These are phyloP conservation scores for Gracilinanus agilis DNA, from an alignment of 2,113 vertebrate species.

Conservation along the genomic window DNA sequence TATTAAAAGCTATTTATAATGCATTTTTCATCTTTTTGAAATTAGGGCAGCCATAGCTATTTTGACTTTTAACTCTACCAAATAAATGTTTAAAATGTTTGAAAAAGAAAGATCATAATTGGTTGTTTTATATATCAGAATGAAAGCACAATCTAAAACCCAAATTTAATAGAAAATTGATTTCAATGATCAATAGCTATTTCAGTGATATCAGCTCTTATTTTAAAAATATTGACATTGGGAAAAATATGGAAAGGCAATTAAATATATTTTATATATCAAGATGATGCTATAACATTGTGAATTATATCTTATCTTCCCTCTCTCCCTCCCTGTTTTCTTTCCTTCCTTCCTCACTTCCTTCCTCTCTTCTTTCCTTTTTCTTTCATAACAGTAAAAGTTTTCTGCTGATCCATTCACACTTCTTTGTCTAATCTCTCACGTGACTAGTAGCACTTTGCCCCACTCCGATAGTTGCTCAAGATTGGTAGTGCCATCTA, in stretches of 20 bases:
- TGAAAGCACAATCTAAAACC: neutral
- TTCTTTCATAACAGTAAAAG: neutral
- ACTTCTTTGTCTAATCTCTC: neutral
- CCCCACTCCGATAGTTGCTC: neutral
- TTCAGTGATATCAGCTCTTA: neutral
- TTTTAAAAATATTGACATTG: neutral
- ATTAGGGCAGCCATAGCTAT: neutral
- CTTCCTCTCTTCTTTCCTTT: neutral
- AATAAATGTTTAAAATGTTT: conserved; percentile 6
- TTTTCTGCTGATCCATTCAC: neutral
- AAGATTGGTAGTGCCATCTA: neutral
- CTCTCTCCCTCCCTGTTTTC: too few species aligned
- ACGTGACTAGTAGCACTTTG: neutral
- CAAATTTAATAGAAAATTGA: conserved; percentile 27
- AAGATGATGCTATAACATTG: neutral
- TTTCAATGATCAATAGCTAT: neutral
- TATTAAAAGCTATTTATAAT: neutral
- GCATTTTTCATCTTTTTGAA: neutral
- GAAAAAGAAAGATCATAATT: neutral
- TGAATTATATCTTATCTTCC: neutral
- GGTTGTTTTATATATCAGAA: neutral
- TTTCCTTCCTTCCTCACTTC: neutral
- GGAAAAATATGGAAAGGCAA: neutral
- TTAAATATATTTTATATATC: neutral
- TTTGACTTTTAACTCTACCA: neutral